Conservation (phyloP, 2,113 vertebrate species). For the Pelvicachromis taeniatus region DNA sequence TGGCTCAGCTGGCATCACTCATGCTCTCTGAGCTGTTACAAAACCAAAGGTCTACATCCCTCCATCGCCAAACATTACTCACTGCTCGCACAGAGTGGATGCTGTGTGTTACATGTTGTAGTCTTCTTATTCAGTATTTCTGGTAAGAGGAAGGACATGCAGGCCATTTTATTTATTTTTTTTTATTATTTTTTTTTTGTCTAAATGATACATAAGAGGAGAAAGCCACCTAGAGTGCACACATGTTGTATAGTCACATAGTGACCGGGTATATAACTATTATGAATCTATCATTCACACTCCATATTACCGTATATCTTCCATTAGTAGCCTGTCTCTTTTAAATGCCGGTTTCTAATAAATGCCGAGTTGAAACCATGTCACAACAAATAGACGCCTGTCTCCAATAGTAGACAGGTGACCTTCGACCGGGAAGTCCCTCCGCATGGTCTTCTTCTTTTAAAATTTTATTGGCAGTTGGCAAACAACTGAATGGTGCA, state of each 20-base stretch:
- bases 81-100: constrained; percentile 21
- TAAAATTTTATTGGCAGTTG: too few species aligned
- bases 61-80: constrained; percentile 41
- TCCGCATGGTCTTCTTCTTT: too few species aligned
- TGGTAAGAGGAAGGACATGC: constrained; percentile 22
- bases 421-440: too few species aligned
- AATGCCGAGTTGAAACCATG: too few species aligned
- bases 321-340: too few species aligned
- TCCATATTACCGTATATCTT: too few species aligned
- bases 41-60: constrained; percentile 57
- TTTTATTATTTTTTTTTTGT: too few species aligned
- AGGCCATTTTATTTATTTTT: too few species aligned
- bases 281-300: neutral
- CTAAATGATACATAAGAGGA: neutral
- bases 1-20: constrained; percentile 46
- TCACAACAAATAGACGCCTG: too few species aligned
- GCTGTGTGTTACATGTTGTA: constrained; percentile 8
- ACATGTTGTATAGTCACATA: neutral
- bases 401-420: too few species aligned
- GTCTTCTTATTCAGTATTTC: constrained; percentile 9
- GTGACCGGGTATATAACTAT: neutral
- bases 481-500: too few species aligned
- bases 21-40: constrained; percentile 42
- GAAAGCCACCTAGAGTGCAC: constrained; percentile 17
- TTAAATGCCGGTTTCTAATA: too few species aligned